These are phyloP conservation scores for Darevskia nairensis DNA, from an alignment of 2,797 vertebrate genomes.

Conservation along the genomic window DNA sequence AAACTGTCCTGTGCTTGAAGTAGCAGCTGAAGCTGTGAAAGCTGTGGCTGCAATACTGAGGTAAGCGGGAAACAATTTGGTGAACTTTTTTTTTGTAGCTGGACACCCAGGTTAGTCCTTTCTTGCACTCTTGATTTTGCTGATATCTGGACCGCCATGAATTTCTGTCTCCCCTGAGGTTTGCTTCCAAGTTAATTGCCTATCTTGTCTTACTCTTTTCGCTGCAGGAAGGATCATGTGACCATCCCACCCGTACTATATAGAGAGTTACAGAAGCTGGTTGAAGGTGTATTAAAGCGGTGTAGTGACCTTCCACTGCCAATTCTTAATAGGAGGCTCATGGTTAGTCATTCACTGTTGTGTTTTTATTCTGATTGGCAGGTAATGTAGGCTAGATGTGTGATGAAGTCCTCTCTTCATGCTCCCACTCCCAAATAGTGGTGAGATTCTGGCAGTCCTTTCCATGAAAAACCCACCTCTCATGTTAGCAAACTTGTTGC, in stretches of 20 bases:
- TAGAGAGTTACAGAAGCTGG: conserved; percentile 79
- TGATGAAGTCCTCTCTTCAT: background rate
- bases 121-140: background rate
- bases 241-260: conserved; percentile 87
- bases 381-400: background rate
- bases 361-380: conserved; percentile 20
- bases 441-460: conserved; percentile 26
- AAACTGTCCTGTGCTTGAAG: conserved; percentile 84
- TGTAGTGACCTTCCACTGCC: conserved; percentile 81
- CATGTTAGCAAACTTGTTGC: background rate
- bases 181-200: background rate
- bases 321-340: conserved; percentile 63
- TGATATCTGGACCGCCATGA: background rate
- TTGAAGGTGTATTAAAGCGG: conserved; percentile 81
- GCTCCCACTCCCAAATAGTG: background rate
- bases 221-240: conserved; percentile 88
- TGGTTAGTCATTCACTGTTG: conserved; percentile 64
- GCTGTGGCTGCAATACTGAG: conserved; percentile 88
- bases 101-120: background rate
- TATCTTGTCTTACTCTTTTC: conserved; percentile 50
- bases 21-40: conserved; percentile 83
- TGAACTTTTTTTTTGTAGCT: background rate
- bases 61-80: conserved; percentile 70
- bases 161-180: background rate
- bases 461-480: fast-evolving